Conservation (phyloP, 2,797 vertebrate genomes). For the Phrynocephalus guinanensis region DNA sequence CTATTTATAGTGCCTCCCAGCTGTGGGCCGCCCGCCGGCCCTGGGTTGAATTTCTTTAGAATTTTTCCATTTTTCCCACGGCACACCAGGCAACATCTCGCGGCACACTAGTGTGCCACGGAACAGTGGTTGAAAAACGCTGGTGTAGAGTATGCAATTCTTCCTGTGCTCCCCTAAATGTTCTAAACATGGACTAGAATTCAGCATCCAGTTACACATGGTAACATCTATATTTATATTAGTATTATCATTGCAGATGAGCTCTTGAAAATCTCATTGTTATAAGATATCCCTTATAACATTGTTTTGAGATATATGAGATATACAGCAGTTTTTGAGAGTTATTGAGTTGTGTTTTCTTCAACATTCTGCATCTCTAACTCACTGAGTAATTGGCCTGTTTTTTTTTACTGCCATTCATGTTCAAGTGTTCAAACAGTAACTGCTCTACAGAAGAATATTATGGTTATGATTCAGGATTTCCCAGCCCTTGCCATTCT, state of each 20-base stretch:
- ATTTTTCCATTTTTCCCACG: too few relatives aligned
- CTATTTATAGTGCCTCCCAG: too few relatives aligned
- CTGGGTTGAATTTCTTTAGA: too few relatives aligned
- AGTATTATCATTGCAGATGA: background rate
- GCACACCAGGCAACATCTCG: too few relatives aligned
- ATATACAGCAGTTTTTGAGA: background rate
- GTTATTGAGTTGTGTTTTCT: background rate
- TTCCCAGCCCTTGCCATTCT: constrained; percentile 62
- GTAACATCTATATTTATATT: background rate
- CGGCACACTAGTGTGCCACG: too few relatives aligned
- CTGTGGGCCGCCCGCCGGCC: too few relatives aligned
- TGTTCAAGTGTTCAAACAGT: constrained; percentile 54
- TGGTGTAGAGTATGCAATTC: background rate
- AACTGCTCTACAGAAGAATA: constrained; percentile 44
- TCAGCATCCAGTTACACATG: background rate
- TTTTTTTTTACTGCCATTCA: constrained; percentile 29
- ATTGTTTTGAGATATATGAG: too few relatives aligned
- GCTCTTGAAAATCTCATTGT: background rate
- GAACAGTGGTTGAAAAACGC: too few relatives aligned
- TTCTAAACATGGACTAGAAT: background rate
- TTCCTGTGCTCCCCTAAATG: background rate
- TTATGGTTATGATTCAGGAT: constrained; percentile 53
- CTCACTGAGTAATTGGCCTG: constrained; percentile 30
- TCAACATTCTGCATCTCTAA: background rate
- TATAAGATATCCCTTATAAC: too few relatives aligned